These are phyloP conservation scores for Drosophila sulfurigaster DNA, from an alignment of 1,140 invertebrate genomes.

Conservation along the genomic window DNA sequence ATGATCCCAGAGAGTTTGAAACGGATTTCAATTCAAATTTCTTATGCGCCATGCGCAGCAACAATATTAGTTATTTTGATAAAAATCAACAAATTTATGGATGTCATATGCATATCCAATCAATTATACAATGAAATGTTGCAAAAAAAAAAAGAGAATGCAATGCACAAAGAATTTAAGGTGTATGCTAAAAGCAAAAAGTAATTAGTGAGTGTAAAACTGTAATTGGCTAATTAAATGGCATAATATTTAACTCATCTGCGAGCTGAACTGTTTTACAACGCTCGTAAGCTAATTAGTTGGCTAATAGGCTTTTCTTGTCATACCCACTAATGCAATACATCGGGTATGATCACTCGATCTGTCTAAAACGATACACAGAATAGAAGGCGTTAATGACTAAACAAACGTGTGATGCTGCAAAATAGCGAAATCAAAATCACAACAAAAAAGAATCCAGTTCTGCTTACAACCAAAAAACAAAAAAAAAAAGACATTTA, in stretches of 20 bases:
- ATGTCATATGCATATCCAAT: not conserved
- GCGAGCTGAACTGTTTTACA: not conserved
- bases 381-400: not conserved
- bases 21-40: constrained; percentile 18
- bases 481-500: not conserved
- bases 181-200: too few species aligned
- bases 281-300: constrained; percentile 48
- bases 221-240: not conserved
- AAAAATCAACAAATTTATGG: constrained; percentile 1
- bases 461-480: constrained; percentile 1
- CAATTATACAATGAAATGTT: not conserved
- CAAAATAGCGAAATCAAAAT: not conserved
- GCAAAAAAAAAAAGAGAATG: constrained; percentile 2
- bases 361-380: not conserved
- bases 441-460: constrained; percentile 22
- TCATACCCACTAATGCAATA: not conserved
- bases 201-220: not conserved
- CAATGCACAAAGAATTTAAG: not conserved
- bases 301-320: constrained; percentile 40
- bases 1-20: constrained; percentile 13
- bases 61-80: constrained; percentile 8
- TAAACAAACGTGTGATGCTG: not conserved
- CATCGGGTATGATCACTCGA: not conserved
- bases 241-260: not conserved
- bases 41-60: not conserved